Base-by-base conservation (phyloP, 2,888 invertebrate species). In the Bruchidius siliquastri region DNA sequence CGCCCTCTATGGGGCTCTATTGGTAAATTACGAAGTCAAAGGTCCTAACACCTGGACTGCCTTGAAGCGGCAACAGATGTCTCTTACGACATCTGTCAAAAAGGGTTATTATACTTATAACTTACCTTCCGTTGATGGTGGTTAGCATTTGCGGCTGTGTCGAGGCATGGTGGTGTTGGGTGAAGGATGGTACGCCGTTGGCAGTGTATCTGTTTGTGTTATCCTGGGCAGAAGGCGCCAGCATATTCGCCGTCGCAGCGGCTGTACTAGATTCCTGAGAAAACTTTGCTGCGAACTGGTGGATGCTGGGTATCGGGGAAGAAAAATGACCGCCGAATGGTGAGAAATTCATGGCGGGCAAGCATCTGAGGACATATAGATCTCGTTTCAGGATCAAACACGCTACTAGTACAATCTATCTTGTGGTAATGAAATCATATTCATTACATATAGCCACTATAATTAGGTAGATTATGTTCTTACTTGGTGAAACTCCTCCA, bases 251-350 rank as follows among this genome's bases (percentile, higher is more conserved):
- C n/a, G 77, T 73, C 18, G 80, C 74, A n/a, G 71, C 72, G 10
- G 76, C 72, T 21, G 80, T 76, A 73, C 79, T 84, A 67, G 71
- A 20, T 4, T 86, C 86, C 87, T 90, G 84, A 87, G 90, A 82
- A 76, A 92, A 89, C 88, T 94, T 92, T 77, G 94, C 92, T 66
- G 93, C 91, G 86, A 95, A 95, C 87, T 95, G 95, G 86, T 95
- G 94, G 84, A 95, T 93, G 75, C 92, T 91, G 78, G 94, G 94
- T 80, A 94, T 91, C 80, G 92, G 90, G 79, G 92, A 90, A 81
- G 93, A 92, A 85, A 93, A 94, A 87, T 91, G 94, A 82, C 93
- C 92, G 82, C 93, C 93, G 86, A 95, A 95, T 79, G 94, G 94
- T 83, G 94, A 91, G 88, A 95, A 95, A 89, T 95, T 95, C 95